Evolutionary conservation across 2,888 invertebrate species (phyloP), one percentile per base, ranked within the genome.

Genomic region (Bellardia bayeri): DNA sequence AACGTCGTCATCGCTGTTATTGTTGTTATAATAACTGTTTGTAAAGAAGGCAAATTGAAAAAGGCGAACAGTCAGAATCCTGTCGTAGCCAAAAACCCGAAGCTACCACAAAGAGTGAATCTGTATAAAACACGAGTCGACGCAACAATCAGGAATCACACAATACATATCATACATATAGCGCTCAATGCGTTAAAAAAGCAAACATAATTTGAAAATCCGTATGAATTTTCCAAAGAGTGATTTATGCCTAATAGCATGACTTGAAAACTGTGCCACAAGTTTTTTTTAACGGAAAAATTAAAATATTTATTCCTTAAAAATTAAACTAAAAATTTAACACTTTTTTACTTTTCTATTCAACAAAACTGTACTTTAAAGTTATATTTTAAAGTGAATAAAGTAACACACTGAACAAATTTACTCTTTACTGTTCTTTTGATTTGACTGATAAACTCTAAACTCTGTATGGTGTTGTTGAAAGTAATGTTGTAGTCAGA

Each of bases 401-500:
- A 45, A 45, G 23, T 9, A 51, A 9, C 2, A 42, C 9, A 74
- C 54, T 56, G 66, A 40, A 30, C 13, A 54, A 69, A 51, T 83
- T 49, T 45, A 58, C 64, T 82, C 16, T 83, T 79, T 33, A 33
- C n/a, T 16, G 13, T 54, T 9, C 37, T 45, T 63, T 58, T n/a
- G n/a, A 61, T 33, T 63, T 72, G 40, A 64, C 30, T 30, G n/a
- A 23, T 7, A 63, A 72, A 37, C n/a, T 78, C 16, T 45, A 40
- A 69, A 58, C 37, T 69, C 16, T 45, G 76, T 72, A 49, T 89
- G 89, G 85, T 90, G 91, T 90, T 90, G 89, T 85, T 89, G 88
- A 89, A 89, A 89, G 89, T 89, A 90, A 89, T 88, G 89, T 90
- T 92, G 90, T 87, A 90, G 90, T 90, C 90, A 92, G 93, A 93